Evolutionary conservation across 2,797 vertebrate species (phyloP), one percentile per base, ranked within the genome.

Genomic region (Gastrophryne carolinensis): DNA sequence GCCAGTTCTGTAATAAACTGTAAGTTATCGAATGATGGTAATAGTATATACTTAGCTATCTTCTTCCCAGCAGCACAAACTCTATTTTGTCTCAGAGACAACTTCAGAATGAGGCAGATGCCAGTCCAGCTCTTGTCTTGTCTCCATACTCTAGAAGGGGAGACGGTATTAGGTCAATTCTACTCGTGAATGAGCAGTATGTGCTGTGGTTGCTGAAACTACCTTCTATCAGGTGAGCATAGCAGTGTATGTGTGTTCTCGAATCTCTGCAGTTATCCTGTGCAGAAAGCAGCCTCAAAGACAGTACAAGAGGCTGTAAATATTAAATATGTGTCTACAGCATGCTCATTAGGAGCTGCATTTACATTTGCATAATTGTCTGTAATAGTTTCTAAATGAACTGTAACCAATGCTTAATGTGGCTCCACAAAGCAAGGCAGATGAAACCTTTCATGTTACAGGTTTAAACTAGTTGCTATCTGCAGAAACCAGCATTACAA

Each of bases 351-450:
- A 49, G 32, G 52, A 68, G 64, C 54, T 37, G 54, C 64, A 60
- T 60, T 75, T 67, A 75, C 44, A 68, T 75, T 39, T 62, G 26
- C 17, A 75, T 75, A 69, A 69, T 69, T 41, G 62, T 68, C 56
- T 68, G 29, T 49, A 75, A 75, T 21, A 37, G 41, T 26, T 35
- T 67, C 30, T 24, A 67, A 39, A 68, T 75, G 56, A 75, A 62
- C 56, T 68, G 64, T 60, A 75, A 41, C 73, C 19, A 62, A 27
- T 62, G 47, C 32, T 44, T 61, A 75, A 61, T 49, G 44, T 24
- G 35, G 50, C 13, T 68, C 50, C 15, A 52, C 15, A 60, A 52
- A 75, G 19, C 21, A 32, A 30, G 34, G 56, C 3, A 32, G 44
- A 41, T 69, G 54, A 67, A 66, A 67, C 29, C 27, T 23, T 50